Evolutionary conservation across 2,888 invertebrate genomes (phyloP).

Genomic region (Eilema griseolum): DNA sequence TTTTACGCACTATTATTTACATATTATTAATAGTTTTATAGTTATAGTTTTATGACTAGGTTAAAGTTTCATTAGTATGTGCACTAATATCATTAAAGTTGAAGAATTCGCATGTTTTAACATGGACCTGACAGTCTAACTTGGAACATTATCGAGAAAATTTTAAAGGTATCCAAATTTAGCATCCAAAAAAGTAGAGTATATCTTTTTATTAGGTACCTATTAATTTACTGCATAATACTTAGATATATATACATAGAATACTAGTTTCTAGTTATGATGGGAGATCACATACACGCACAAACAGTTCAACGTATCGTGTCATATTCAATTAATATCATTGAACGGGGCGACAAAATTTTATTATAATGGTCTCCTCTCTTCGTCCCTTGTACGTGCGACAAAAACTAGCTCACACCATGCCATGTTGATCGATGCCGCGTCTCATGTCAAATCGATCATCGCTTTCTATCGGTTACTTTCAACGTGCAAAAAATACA

Average conservation of each 20-base stretch:
- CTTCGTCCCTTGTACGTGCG: slow-evolving; percentile 10
- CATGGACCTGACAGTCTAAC: neutral
- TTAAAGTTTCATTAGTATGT: neutral
- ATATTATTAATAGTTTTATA: neutral
- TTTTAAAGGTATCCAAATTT: neutral
- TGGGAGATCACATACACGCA: neutral
- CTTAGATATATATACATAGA: too few relatives aligned
- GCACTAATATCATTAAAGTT: neutral
- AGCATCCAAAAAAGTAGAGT: neutral
- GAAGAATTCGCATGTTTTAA: neutral
- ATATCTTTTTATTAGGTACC: neutral
- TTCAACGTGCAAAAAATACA: slow-evolving; percentile 15
- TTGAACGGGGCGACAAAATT: neutral
- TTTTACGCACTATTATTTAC: neutral
- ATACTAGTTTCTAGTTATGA: neutral
- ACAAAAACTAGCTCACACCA: slow-evolving; percentile 51
- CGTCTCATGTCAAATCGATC: slow-evolving; percentile 54
- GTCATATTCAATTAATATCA: neutral
- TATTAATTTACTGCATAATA: neutral
- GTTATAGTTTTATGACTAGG: neutral
- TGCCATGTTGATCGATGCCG: slow-evolving; percentile 54
- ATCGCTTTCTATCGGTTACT: slow-evolving; percentile 32
- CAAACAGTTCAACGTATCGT: neutral
- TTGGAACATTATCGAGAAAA: neutral
- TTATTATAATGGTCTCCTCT: slow-evolving; percentile 19